A percentile compares a stretch with the other conserved stretches of the same genome.
Conservation (phyloP, 2,113 vertebrate genomes). For the Heloderma charlesbogerti region DNA sequence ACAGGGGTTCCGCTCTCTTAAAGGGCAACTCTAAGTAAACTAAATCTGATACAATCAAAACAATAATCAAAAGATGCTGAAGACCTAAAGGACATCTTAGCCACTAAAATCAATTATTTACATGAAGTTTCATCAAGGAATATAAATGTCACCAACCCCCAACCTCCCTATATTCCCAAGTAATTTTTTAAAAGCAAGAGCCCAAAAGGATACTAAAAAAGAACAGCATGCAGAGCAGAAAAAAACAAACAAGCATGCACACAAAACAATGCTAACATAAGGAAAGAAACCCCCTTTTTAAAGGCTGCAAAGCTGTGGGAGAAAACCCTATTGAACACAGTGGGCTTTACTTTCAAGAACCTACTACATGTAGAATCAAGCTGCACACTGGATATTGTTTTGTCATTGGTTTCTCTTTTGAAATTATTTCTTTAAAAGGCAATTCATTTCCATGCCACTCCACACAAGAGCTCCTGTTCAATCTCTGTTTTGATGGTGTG, state of each 20-base stretch:
- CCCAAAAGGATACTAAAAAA: slow-evolving; percentile 43
- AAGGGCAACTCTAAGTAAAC: slow-evolving; percentile 33
- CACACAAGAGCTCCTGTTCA: background rate
- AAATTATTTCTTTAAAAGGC: slow-evolving; percentile 46
- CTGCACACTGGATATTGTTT: background rate
- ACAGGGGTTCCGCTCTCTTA: slow-evolving; percentile 33
- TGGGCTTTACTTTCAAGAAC: background rate
- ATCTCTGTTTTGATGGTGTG: slow-evolving; percentile 62
- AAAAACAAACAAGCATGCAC: slow-evolving; percentile 21
- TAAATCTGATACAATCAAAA: slow-evolving; percentile 21
- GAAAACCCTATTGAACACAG: background rate
- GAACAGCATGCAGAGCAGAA: background rate
- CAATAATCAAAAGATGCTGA: slow-evolving; percentile 22
- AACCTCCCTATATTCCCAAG: slow-evolving; percentile 40
- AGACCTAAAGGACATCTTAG: slow-evolving; percentile 11
- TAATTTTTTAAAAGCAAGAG: slow-evolving; percentile 43
- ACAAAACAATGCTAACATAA: slow-evolving; percentile 41
- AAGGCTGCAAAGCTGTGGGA: background rate
- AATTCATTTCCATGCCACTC: slow-evolving; percentile 17
- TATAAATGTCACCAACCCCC: slow-evolving; percentile 5
- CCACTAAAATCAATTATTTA: slow-evolving; percentile 51
- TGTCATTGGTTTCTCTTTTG: slow-evolving; percentile 25
- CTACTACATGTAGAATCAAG: background rate
- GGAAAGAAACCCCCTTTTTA: background rate
- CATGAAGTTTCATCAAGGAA: slow-evolving; percentile 30